Conservation (phyloP, 2,113 vertebrate species). For the Xiphias gladius region DNA sequence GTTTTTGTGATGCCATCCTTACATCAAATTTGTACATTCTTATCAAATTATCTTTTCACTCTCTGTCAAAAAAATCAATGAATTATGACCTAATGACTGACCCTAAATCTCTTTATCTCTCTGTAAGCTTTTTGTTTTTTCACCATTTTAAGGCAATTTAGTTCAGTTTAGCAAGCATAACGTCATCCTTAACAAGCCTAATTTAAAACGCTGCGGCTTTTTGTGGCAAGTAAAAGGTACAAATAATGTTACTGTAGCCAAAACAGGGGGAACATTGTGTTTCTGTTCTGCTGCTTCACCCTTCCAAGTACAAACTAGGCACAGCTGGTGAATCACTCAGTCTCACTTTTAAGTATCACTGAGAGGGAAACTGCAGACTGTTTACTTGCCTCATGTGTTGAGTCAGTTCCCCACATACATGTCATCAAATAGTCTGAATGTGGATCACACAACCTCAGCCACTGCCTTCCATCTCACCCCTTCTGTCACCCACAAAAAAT, state of each 20-base stretch:
- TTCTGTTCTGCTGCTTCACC: background rate
- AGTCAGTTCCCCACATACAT: conserved; percentile 24
- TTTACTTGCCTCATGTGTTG: background rate
- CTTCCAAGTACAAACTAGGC: background rate
- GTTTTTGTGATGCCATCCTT: too few species aligned
- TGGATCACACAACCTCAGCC: background rate
- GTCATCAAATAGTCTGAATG: conserved; percentile 11
- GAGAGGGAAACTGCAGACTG: background rate
- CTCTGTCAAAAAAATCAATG: too few species aligned
- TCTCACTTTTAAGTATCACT: conserved; percentile 9
- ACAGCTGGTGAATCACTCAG: background rate
- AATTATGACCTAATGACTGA: background rate
- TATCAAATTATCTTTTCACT: too few species aligned
- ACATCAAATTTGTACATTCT: too few species aligned
- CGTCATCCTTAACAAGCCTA: too few species aligned
- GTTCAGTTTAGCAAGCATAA: background rate
- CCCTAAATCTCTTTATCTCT: background rate
- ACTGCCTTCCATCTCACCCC: background rate
- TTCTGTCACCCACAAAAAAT: background rate
- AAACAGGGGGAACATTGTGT: background rate
- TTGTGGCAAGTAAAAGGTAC: background rate
- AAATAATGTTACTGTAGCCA: background rate
- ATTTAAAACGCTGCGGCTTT: background rate
- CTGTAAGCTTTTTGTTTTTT: background rate
- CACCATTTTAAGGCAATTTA: background rate